Evolutionary conservation across 2,797 vertebrate genomes (phyloP).

Genomic region (Acropternis orthonyx): DNA sequence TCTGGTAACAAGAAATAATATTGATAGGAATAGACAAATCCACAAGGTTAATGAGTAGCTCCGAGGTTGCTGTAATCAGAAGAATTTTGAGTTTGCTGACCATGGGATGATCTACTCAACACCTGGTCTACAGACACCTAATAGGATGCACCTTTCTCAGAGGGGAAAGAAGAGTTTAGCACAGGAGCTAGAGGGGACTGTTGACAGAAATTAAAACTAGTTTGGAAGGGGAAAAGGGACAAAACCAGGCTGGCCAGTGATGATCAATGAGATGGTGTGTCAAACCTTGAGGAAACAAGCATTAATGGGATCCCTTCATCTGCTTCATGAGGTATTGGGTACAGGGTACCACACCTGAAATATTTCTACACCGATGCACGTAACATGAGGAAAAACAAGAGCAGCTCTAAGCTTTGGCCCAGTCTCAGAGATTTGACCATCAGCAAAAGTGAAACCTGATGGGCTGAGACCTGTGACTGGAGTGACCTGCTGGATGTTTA

Average conservation of each 20-base stretch:
- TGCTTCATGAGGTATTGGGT: neutral
- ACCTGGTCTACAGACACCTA: neutral
- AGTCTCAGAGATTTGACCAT: neutral
- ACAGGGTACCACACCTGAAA: neutral
- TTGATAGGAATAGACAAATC: neutral
- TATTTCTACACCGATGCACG: neutral
- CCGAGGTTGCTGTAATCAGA: neutral
- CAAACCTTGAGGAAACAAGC: neutral
- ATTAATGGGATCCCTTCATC: neutral
- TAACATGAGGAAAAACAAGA: neutral
- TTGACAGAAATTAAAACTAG: too few relatives aligned
- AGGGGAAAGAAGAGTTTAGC: neutral
- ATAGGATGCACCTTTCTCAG: neutral
- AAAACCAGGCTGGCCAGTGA: neutral
- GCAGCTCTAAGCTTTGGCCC: neutral
- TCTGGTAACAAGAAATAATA: neutral
- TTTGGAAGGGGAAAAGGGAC: neutral
- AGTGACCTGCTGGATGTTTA: neutral
- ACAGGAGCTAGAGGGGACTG: neutral
- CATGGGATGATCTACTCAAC: neutral
- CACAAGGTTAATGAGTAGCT: neutral
- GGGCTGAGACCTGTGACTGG: neutral
- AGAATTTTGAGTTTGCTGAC: neutral
- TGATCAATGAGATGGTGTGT: neutral
- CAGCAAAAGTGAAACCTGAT: neutral